Percentiles rank a stretch among this genome's conserved stretches.
These are phyloP conservation scores for Penaeus indicus DNA, from an alignment of 1,140 invertebrate species.

Conservation along the genomic window DNA sequence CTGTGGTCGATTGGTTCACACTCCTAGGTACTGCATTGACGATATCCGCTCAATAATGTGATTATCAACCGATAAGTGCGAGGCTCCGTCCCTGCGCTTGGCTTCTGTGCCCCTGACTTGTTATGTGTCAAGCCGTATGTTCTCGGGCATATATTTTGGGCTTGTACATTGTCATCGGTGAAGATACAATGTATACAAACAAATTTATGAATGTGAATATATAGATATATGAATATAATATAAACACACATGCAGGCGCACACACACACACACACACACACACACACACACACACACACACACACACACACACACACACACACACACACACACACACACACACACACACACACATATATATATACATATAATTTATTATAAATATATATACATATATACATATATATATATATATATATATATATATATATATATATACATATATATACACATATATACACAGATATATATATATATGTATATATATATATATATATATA, in stretches of 20 bases:
- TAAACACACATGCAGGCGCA: background rate
- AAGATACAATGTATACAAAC: too few species aligned
- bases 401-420: background rate
- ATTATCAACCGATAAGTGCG: slow-evolving; percentile 57
- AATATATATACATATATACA: background rate
- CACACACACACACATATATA: slow-evolving; percentile 27
- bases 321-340: slow-evolving; percentile 34
- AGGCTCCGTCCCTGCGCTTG: too few species aligned
- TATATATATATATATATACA: too few species aligned
- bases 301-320: slow-evolving; percentile 32
- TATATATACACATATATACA: too few species aligned
- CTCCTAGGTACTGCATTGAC: slow-evolving; percentile 60
- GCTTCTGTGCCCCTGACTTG: too few species aligned
- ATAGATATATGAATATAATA: background rate
- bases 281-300: slow-evolving; percentile 34
- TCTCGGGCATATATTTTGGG: too few species aligned
- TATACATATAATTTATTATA: background rate
- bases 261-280: slow-evolving; percentile 13
- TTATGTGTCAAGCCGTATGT: too few species aligned
- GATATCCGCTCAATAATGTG: slow-evolving; percentile 58
- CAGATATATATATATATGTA: too few species aligned
- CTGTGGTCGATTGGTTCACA: slow-evolving; percentile 60
- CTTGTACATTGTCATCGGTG: too few species aligned
- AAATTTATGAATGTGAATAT: background rate
- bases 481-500: too few species aligned